These are phyloP conservation scores for Dioctria linearis DNA, from an alignment of 2,888 invertebrate species.

Conservation along the genomic window DNA sequence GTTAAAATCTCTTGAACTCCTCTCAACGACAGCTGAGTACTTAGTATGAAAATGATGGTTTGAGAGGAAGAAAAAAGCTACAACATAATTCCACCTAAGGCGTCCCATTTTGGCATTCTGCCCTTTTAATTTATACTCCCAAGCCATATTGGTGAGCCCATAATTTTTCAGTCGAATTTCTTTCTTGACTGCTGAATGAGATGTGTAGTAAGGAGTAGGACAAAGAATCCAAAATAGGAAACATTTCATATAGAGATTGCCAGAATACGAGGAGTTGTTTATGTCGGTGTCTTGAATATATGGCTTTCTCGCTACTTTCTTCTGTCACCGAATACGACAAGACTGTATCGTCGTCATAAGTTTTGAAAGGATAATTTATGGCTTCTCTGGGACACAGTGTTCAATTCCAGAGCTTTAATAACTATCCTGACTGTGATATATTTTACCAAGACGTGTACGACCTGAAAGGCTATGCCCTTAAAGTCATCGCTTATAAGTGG, in stretches of 20 bases:
- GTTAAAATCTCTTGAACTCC: conserved; percentile 24
- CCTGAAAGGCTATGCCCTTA: no score
- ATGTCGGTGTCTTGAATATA: no score
- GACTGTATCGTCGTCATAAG: not conserved
- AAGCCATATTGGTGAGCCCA: not conserved
- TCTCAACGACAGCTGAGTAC: not conserved
- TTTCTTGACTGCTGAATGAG: not conserved
- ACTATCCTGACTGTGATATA: not conserved
- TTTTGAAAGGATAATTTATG: conserved; percentile 38
- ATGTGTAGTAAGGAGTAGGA: no score
- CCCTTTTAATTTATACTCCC: not conserved
- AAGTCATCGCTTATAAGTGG: no score
- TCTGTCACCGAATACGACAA: no score
- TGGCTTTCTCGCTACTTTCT: no score
- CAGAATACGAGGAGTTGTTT: no score
- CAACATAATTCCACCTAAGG: not conserved
- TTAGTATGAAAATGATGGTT: conserved; percentile 1
- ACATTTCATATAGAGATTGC: no score
- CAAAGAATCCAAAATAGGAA: no score
- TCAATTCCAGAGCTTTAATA: conserved; percentile 31
- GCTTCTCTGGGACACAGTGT: conserved; percentile 27
- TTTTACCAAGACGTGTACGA: no score
- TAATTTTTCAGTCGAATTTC: not conserved
- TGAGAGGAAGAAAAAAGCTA: not conserved
- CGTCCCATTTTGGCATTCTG: not conserved